These are phyloP conservation scores for Lymantria monacha DNA, from an alignment of 2,888 invertebrate genomes.

Conservation along the genomic window DNA sequence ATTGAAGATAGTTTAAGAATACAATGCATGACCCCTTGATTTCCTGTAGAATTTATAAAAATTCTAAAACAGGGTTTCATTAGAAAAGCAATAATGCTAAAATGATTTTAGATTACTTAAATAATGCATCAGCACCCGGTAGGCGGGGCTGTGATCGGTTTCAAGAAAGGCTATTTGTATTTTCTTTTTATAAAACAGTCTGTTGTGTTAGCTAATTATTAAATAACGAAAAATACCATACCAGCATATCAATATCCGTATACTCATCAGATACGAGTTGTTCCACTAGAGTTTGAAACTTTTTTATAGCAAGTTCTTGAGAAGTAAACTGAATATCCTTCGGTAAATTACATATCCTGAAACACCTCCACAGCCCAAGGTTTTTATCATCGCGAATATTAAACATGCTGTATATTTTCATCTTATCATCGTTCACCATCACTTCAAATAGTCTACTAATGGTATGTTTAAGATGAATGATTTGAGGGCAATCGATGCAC, in stretches of 20 bases:
- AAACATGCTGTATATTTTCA: slow-evolving; percentile 45
- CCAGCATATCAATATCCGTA: slow-evolving; percentile 36
- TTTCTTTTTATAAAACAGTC: not conserved
- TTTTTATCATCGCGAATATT: slow-evolving; percentile 42
- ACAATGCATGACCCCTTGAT: too few relatives aligned
- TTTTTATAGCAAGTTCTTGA: slow-evolving; percentile 36
- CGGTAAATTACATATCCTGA: slow-evolving; percentile 51
- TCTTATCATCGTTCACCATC: slow-evolving; percentile 49
- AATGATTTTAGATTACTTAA: too few relatives aligned
- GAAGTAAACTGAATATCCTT: slow-evolving; percentile 33
- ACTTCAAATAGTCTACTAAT: slow-evolving; percentile 48
- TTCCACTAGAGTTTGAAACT: slow-evolving; percentile 30
- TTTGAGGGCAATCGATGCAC: slow-evolving; percentile 55
- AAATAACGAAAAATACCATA: slow-evolving; percentile 16
- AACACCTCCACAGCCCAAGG: slow-evolving; percentile 45
- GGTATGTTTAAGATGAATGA: slow-evolving; percentile 44
- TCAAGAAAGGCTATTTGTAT: too few relatives aligned
- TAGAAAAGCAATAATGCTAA: too few relatives aligned
- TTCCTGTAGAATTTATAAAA: too few relatives aligned
- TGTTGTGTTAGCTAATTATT: not conserved
- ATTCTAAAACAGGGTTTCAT: too few relatives aligned
- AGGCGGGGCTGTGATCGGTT: too few relatives aligned
- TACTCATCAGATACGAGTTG: slow-evolving; percentile 12
- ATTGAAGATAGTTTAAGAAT: too few relatives aligned
- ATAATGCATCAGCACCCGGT: too few relatives aligned